A percentile compares a stretch with the other conserved stretches of the same genome.
Conservation (phyloP, 2,113 vertebrate species). For the Dendropsophus ebraccatus region DNA sequence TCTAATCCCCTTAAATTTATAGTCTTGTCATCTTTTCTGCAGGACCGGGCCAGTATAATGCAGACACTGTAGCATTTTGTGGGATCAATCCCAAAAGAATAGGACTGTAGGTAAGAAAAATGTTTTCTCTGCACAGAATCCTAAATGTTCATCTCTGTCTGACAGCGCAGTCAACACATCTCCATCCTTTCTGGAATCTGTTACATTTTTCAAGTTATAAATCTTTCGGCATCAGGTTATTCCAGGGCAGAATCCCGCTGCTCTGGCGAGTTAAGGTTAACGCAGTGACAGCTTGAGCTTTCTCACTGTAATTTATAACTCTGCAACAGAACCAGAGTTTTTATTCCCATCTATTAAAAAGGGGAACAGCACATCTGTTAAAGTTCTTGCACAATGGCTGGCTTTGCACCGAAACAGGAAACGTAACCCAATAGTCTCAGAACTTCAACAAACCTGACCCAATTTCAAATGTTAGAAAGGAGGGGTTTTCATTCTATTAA, state of each 20-base stretch:
- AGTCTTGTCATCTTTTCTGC: background rate
- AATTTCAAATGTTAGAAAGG: slow-evolving; percentile 73
- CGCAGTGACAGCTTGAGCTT: slow-evolving; percentile 66
- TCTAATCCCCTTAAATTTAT: background rate
- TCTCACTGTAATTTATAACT: slow-evolving; percentile 70
- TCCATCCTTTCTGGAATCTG: slow-evolving; percentile 63
- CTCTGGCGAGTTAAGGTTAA: slow-evolving; percentile 67
- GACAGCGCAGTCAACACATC: slow-evolving; percentile 60
- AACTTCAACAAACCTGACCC: slow-evolving; percentile 72
- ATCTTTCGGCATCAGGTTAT: slow-evolving; percentile 60
- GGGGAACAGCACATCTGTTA: slow-evolving; percentile 73
- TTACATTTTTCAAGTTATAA: slow-evolving; percentile 62
- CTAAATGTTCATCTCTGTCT: slow-evolving; percentile 20
- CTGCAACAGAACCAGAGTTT: slow-evolving; percentile 63
- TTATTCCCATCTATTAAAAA: slow-evolving; percentile 65
- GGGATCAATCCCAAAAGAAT: slow-evolving; percentile 55
- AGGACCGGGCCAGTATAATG: slow-evolving; percentile 46
- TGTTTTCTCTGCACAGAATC: slow-evolving; percentile 47
- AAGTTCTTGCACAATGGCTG: slow-evolving; percentile 70
- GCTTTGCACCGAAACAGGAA: slow-evolving; percentile 74
- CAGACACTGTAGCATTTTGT: slow-evolving; percentile 49
- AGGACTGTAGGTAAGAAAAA: background rate
- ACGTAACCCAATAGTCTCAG: slow-evolving; percentile 76
- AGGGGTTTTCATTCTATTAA: slow-evolving; percentile 79
- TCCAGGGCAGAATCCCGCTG: slow-evolving; percentile 64